A percentile compares a stretch with the other conserved stretches of the same genome.
Evolutionary conservation across 2,113 vertebrate species (phyloP).

Genomic region (Butorides virescens): DNA sequence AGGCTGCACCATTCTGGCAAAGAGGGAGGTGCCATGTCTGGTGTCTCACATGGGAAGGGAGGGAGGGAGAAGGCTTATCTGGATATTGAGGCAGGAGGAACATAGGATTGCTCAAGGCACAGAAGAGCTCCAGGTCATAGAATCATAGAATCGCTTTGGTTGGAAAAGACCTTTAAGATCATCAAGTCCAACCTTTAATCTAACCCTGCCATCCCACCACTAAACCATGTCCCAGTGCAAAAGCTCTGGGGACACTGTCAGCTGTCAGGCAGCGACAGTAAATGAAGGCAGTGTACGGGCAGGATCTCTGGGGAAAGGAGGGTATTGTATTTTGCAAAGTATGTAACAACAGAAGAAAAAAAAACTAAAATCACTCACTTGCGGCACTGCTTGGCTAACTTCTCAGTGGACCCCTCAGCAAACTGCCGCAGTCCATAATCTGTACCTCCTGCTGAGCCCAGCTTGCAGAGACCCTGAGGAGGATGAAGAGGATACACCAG

Average conservation of each 20-base stretch:
- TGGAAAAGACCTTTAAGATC: too few relatives aligned
- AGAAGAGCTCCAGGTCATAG: neutral
- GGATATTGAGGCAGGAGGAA: neutral
- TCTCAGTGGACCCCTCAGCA: conserved; percentile 97
- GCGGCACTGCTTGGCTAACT: conserved; percentile 94
- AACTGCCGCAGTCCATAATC: conserved; percentile 95
- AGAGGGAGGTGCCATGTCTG: neutral
- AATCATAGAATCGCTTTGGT: too few relatives aligned
- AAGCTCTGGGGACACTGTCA: neutral
- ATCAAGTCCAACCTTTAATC: too few relatives aligned
- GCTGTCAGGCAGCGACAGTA: neutral
- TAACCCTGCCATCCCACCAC: too few relatives aligned
- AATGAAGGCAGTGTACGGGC: neutral
- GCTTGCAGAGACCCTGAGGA: conserved; percentile 92
- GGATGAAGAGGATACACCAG: neutral
- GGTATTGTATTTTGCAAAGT: neutral
- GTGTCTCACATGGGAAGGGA: neutral
- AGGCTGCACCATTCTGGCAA: neutral
- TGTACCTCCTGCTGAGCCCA: conserved; percentile 95
- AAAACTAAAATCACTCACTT: conserved; percentile 80
- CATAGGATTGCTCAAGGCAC: neutral
- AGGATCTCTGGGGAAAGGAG: neutral
- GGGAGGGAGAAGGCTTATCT: neutral
- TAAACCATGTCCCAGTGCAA: neutral
- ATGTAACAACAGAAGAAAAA: neutral